These are phyloP conservation scores for Harpagus bidentatus DNA, from an alignment of 2,113 vertebrate species.

Conservation along the genomic window DNA sequence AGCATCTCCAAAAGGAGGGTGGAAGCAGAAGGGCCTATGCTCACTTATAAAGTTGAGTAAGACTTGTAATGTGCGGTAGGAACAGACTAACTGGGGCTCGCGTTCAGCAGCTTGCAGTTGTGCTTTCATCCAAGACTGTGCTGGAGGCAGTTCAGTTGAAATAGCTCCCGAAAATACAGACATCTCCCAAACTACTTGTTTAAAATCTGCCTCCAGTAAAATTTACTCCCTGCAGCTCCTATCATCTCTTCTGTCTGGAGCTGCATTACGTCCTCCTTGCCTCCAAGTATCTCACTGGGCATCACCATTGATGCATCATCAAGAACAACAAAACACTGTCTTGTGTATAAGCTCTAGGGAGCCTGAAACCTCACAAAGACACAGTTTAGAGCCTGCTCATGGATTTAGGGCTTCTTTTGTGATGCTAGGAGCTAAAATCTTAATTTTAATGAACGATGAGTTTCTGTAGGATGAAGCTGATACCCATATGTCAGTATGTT, in stretches of 20 bases:
- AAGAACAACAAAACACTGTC: not conserved
- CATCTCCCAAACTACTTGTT: constrained; percentile 49
- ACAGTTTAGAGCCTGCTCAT: not conserved
- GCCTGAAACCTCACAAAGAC: not conserved
- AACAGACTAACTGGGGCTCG: not conserved
- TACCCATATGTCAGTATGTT: not conserved
- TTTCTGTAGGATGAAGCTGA: not conserved
- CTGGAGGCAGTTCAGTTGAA: constrained; percentile 50
- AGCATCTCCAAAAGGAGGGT: not conserved
- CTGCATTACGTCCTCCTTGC: not conserved
- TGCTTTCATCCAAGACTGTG: constrained; percentile 39
- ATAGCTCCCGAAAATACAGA: constrained; percentile 49
- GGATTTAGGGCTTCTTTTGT: not conserved
- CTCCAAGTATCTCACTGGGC: not conserved
- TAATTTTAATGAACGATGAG: not conserved
- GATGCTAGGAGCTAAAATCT: not conserved
- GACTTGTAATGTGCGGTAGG: not conserved
- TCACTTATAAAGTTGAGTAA: not conserved
- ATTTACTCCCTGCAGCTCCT: constrained; percentile 26
- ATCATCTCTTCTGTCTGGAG: not conserved
- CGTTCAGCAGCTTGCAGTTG: not conserved
- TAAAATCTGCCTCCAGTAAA: constrained; percentile 54
- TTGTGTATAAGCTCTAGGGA: not conserved
- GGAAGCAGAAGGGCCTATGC: not conserved
- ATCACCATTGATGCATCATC: not conserved